Base-by-base conservation (phyloP, 2,113 vertebrate genomes). In the Vulpes lagopus region DNA sequence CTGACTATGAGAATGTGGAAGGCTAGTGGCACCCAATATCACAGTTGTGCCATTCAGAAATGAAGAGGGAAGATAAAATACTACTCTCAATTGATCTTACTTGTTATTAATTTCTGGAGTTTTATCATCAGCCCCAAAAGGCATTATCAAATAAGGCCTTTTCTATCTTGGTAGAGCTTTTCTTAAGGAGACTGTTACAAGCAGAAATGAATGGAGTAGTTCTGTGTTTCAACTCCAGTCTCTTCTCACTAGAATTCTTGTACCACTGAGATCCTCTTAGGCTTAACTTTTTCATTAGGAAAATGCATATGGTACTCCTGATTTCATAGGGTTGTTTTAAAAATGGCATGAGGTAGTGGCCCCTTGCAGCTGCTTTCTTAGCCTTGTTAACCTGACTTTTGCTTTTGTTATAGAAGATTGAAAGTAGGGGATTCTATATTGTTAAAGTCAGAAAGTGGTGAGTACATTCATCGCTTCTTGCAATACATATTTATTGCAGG, bases 51-150 rank as follows among this genome's bases (percentile, higher is more conserved):
- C 35, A 32, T 23, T 73, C n/a, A 71, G n/a, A 74, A 67, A 83
- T 74, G 57, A 64, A 69, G 49, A 85, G 11, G 2, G 38, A 78
- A 95, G 49, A 32, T 59, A 57, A 83, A 93, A 88, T 74, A 64
- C 30, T 81, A 9, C 9, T 6, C 14, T 49, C 22, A 49, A 25
- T 86, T 27, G 9, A 86, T 49, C 53, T 38, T 55, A 65, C 11
- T 73, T 81, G 86, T 80, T 84, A 22, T 22, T 91, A 65, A 73
- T 87, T 91, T 88, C 49, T 93, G 5, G 22, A 91, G 25, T 95
- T 95, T 60, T 49, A 60, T 62, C 51, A 88, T 91, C 11, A 88
- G 22, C 55, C 32, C 25, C 7, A 3, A 69, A 43, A 65, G 74
- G 19, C 1, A 1, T 82, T 93, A 80, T 87, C 32, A 80, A 93